These are phyloP conservation scores for Caenorhabditis sp. DNA, from an alignment of 2,888 invertebrate species.

Conservation along the genomic window DNA sequence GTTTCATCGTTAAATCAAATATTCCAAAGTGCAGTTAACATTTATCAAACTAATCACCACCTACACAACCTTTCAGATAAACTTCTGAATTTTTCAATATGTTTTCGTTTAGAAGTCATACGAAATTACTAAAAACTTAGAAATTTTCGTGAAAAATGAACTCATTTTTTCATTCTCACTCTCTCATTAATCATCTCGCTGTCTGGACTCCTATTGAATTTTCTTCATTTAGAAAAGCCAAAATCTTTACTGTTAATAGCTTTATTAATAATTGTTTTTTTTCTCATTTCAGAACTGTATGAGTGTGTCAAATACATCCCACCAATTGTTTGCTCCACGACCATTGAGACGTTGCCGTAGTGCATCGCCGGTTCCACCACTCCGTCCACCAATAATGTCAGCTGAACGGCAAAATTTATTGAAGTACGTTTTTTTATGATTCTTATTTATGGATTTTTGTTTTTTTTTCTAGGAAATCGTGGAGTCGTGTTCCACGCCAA, in stretches of 20 bases:
- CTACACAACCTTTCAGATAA: too few relatives aligned
- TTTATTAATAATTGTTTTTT: too few relatives aligned
- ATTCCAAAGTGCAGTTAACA: too few relatives aligned
- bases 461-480: constrained; percentile 53
- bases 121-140: too few relatives aligned
- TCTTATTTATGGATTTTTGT: not conserved
- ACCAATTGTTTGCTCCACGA: constrained; percentile 40
- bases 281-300: constrained; percentile 6
- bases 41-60: too few relatives aligned
- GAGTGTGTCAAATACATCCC: constrained; percentile 26
- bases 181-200: not conserved
- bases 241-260: too few relatives aligned
- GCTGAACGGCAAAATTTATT: constrained; percentile 50
- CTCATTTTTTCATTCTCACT: too few relatives aligned
- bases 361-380: constrained; percentile 51
- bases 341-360: constrained; percentile 52
- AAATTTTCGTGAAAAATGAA: too few relatives aligned
- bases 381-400: constrained; percentile 24
- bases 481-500: constrained; percentile 56
- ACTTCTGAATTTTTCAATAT: too few relatives aligned
- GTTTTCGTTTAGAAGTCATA: too few relatives aligned
- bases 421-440: constrained; percentile 23
- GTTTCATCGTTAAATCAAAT: too few relatives aligned
- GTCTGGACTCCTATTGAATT: not conserved
- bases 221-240: not conserved